Percentiles rank a stretch among this genome's conserved stretches.
Conservation (phyloP, 1,140 invertebrate species). For the Drosophila tristis region DNA sequence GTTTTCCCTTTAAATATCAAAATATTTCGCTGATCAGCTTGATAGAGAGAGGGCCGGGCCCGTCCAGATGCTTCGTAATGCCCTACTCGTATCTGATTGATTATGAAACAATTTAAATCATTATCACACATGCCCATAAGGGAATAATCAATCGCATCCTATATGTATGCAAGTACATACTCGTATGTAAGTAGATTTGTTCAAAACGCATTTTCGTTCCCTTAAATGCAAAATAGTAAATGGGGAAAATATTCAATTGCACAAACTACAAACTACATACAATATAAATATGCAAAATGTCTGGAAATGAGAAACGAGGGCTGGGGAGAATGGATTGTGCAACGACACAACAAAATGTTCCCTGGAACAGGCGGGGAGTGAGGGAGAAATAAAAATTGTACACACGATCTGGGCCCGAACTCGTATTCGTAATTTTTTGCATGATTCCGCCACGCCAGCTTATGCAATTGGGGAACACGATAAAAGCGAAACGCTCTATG, state of each 20-base stretch:
- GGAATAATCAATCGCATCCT: not conserved
- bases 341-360: conserved; percentile 2
- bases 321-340: conserved; percentile 18
- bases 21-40: not conserved
- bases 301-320: conserved; percentile 9
- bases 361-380: not conserved
- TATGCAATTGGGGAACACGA: conserved; percentile 40
- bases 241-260: conserved; percentile 39
- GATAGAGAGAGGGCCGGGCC: conserved; percentile 14
- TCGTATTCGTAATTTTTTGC: conserved; percentile 34
- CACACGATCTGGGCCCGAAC: conserved; percentile 15
- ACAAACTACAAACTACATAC: conserved; percentile 49
- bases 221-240: conserved; percentile 17
- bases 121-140: not conserved
- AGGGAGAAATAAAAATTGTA: conserved; percentile 21
- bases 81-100: not conserved
- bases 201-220: conserved; percentile 17
- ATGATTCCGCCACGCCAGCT: conserved; percentile 35
- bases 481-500: conserved; percentile 29
- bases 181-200: too few species aligned
- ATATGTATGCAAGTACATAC: not conserved
- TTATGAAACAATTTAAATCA: conserved; percentile 11
- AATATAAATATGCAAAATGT: conserved; percentile 50
- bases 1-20: not conserved
- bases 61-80: not conserved